A percentile compares a stretch with the other conserved stretches of the same genome.
These are phyloP conservation scores for Shinisaurus crocodilurus DNA, from an alignment of 2,113 vertebrate species.

Conservation along the genomic window DNA sequence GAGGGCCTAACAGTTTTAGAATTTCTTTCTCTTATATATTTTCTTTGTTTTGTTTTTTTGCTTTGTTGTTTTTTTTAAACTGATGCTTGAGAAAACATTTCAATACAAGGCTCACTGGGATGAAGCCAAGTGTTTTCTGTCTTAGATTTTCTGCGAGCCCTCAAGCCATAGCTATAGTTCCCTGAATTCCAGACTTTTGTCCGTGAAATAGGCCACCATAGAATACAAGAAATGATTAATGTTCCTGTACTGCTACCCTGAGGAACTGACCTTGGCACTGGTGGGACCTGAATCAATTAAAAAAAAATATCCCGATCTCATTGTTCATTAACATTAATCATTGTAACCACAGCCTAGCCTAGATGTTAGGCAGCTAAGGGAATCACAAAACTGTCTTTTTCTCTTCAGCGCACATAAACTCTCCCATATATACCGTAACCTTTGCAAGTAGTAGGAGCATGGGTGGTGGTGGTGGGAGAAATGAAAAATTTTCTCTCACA, in stretches of 20 bases:
- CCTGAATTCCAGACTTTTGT: slow-evolving; percentile 44
- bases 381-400: slow-evolving; percentile 33
- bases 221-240: slow-evolving; percentile 55
- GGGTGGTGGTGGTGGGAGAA: neutral
- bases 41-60: neutral
- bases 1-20: neutral
- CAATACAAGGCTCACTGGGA: slow-evolving; percentile 21
- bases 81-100: slow-evolving; percentile 20
- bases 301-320: slow-evolving; percentile 32
- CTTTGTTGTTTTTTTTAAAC: slow-evolving; percentile 5
- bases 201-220: slow-evolving; percentile 44
- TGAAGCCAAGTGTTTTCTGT: slow-evolving; percentile 34
- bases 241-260: neutral
- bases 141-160: slow-evolving; percentile 45
- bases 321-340: slow-evolving; percentile 56
- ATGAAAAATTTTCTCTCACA: slow-evolving; percentile 40
- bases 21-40: neutral
- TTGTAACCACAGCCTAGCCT: neutral
- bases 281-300: slow-evolving; percentile 27
- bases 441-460: slow-evolving; percentile 34
- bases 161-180: slow-evolving; percentile 4
- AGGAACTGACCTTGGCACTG: slow-evolving; percentile 52
- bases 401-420: slow-evolving; percentile 43
- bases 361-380: slow-evolving; percentile 27
- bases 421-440: slow-evolving; percentile 13